phyloP scores from a whole-genome alignment of 1,140 invertebrate species.

The Bemisia tabaci region DNA sequence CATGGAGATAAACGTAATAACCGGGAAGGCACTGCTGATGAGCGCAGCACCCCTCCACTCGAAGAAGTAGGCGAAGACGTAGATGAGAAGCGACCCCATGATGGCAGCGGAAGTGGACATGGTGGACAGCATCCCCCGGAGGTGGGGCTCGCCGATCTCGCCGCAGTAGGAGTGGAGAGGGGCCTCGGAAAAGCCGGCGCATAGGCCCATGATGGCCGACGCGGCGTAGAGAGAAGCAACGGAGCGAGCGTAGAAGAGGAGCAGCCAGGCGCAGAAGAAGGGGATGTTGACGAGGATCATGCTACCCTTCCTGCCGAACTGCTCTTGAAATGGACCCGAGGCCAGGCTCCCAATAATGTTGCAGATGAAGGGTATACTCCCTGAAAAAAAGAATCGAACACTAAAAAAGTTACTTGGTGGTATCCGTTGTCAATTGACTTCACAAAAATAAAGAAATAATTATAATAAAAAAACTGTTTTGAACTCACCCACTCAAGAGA shows the following conservation, averaged over 20 bases:
- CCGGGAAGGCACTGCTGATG: constrained; percentile 13
- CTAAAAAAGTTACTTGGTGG: too few species aligned
- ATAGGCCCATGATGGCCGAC: constrained; percentile 22
- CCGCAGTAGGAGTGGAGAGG: constrained; percentile 37
- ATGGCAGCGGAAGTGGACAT: constrained; percentile 20
- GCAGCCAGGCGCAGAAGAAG: constrained; percentile 14
- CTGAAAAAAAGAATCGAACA: too few species aligned
- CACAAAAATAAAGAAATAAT: too few species aligned
- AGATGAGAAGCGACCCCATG: constrained; percentile 20
- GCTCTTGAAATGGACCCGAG: constrained; percentile 12
- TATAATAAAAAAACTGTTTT: too few species aligned
- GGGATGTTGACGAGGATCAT: constrained; percentile 21
- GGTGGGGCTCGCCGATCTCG: constrained; percentile 33
- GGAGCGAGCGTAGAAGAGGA: constrained; percentile 14
- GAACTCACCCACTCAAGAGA: too few species aligned
- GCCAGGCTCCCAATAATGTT: constrained; percentile 15
- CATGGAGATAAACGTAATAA: constrained; percentile 10
- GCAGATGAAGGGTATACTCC: constrained; percentile 14
- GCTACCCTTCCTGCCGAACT: constrained; percentile 16
- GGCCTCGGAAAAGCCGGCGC: constrained; percentile 35
- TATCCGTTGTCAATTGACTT: too few species aligned
- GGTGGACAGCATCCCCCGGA: constrained; percentile 19
- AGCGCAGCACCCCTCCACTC: constrained; percentile 14
- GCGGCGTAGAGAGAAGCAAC: constrained; percentile 13
- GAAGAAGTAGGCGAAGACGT: constrained; percentile 16